Evolutionary conservation across 2,797 vertebrate species (phyloP), one percentile per base, ranked within the genome.

Genomic region (Sorex maritimensis): DNA sequence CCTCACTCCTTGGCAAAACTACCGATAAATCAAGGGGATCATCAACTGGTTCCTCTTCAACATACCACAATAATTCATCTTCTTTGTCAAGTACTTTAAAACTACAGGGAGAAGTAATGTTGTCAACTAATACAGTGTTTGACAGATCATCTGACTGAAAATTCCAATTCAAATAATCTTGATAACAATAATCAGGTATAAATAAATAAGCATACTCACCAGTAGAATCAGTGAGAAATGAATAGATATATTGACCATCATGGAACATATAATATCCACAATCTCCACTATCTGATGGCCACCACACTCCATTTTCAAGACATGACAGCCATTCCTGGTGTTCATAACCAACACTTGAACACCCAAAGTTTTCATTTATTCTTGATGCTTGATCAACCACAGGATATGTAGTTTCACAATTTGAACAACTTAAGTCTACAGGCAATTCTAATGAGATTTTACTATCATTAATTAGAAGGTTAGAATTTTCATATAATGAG

Each of bases 181-280:
- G 95, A 94, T 99, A 97, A 68, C 91, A 97, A 1, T 94, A 95
- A 94, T 98, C 99, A 23, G 99, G 99, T 92, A 98, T 97, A 97
- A 99, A 99, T 2, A 99, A 97, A 38, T 99, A 99, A 6, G 99
- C 99, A 96, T 99, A 99, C 91, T 99, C 98, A 11, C 99, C 99
- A 86, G 98, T 98, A 87, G 98, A 98, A 98, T 99, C 99, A 81
- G 99, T 99, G 63, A 99, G 98, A 91, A 99, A 97, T 0, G 99
- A 99, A 97, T 99, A 99, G 86, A 99, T 98, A 86, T 99, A 99
- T 85, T 99, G 98, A 88, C 98, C 98, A 97, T 99, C 99, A 72
- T 98, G 99, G 95, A 99, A 99, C 98, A 99, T 98, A 98, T 99
- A 99, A 97, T 99, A 99, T 30, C 99, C 99, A 98, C 98, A 99